These are phyloP conservation scores for Dusona sp. DNA, from an alignment of 2,888 invertebrate genomes.

Conservation along the genomic window DNA sequence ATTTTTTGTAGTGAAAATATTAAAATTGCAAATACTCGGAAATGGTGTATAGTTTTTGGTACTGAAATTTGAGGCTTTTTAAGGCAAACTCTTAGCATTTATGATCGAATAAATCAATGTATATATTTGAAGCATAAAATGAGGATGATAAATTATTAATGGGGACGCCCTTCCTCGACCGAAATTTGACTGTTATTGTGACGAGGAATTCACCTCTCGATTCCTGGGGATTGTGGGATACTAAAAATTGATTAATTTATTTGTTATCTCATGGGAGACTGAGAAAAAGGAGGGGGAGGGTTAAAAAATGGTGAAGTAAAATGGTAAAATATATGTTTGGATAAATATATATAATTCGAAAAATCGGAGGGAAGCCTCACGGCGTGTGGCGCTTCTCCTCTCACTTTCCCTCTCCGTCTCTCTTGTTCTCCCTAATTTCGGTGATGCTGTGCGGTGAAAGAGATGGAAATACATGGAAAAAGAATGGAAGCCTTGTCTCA, in stretches of 20 bases:
- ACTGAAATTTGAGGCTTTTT: not conserved
- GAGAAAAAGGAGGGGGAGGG: not conserved
- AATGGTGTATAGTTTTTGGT: too few relatives aligned
- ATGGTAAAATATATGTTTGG: conserved; percentile 31
- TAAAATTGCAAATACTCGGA: too few relatives aligned
- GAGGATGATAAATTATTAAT: not conserved
- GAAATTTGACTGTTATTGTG: not conserved
- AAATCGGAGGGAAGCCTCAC: conserved; percentile 44
- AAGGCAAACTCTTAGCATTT: not conserved
- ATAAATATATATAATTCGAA: conserved; percentile 46
- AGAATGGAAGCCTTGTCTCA: conserved; percentile 60
- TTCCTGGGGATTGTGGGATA: not conserved
- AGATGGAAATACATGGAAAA: conserved; percentile 53
- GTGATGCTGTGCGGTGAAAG: conserved; percentile 19
- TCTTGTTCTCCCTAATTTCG: conserved; percentile 24
- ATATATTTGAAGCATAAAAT: not conserved
- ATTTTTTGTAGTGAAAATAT: not conserved
- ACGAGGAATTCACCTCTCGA: not conserved
- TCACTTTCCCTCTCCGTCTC: conserved; percentile 11
- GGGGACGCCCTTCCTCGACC: conserved; percentile 2
- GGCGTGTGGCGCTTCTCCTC: conserved; percentile 56
- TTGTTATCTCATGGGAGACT: conserved; percentile 1
- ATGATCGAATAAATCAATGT: not conserved
- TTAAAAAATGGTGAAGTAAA: not conserved
- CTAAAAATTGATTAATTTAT: conserved; percentile 28